phyloP scores from a whole-genome alignment of 2,113 vertebrate species.

The Halichoerus grypus region DNA sequence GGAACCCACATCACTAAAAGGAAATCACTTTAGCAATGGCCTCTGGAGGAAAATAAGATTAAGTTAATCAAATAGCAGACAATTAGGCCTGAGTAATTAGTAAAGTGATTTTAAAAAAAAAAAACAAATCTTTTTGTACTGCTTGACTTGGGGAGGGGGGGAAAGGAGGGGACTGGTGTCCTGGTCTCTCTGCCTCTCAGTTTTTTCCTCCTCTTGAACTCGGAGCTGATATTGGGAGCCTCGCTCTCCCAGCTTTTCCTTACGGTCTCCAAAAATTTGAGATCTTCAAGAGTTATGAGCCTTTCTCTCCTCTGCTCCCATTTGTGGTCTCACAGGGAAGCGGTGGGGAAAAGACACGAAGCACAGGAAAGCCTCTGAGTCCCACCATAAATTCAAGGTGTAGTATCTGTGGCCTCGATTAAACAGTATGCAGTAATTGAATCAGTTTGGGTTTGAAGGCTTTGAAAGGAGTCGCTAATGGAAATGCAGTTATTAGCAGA shows the following conservation, averaged over 20 bases:
- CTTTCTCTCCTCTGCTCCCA: not conserved
- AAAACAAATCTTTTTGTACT: not conserved
- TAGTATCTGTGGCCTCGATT: not conserved
- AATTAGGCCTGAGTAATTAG: not conserved
- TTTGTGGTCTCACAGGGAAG: not conserved
- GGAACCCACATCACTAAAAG: not conserved
- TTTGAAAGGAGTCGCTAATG: not conserved
- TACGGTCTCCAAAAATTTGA: not conserved
- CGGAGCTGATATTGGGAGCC: not conserved
- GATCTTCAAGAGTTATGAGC: not conserved
- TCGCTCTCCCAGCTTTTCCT: not conserved
- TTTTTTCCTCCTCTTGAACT: not conserved
- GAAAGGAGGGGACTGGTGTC: not conserved
- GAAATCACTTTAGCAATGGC: not conserved
- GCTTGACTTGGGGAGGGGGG: not conserved
- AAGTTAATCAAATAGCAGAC: constrained; percentile 17
- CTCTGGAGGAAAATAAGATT: constrained; percentile 28
- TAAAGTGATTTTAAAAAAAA: not conserved
- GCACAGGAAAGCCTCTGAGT: not conserved
- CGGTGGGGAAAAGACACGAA: not conserved
- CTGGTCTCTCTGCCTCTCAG: not conserved
- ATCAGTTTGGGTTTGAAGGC: not conserved
- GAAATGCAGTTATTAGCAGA: not conserved
- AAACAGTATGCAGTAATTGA: not conserved
- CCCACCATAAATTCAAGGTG: not conserved